Conservation (phyloP, 2,888 invertebrate genomes). For the Brachyptera putata region DNA sequence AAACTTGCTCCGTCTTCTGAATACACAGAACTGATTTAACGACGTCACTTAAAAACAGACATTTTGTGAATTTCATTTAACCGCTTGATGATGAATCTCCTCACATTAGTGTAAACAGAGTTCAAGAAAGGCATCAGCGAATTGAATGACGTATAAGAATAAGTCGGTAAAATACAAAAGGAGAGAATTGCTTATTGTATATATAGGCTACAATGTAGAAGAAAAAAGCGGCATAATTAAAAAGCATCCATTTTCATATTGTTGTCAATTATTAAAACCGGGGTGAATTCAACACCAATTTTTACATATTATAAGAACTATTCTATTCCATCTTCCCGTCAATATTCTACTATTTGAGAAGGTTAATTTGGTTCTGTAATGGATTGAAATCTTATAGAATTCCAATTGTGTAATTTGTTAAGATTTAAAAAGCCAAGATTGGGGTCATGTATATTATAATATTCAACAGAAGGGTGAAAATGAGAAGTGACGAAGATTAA, state of each 20-base stretch:
- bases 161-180: too few relatives aligned
- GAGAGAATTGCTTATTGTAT: too few relatives aligned
- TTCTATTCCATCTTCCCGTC: too few relatives aligned
- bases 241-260: too few relatives aligned
- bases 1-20: constrained; percentile 17
- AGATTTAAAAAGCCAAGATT: background rate
- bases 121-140: background rate
- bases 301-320: too few relatives aligned
- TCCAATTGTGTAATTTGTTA: background rate
- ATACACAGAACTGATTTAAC: constrained; percentile 21
- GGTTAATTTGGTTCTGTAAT: too few relatives aligned
- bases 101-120: background rate
- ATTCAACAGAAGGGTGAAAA: constrained; percentile 2
- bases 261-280: too few relatives aligned
- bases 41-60: constrained; percentile 16
- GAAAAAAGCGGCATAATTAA: too few relatives aligned
- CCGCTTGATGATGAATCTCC: background rate
- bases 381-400: background rate
- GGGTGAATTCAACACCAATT: too few relatives aligned
- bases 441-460: background rate
- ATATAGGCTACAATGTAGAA: too few relatives aligned
- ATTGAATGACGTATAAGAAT: too few relatives aligned
- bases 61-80: constrained; percentile 3
- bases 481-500: background rate
- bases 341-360: too few relatives aligned